These are phyloP conservation scores for Cosmia trapezina DNA, from an alignment of 2,888 invertebrate species.

Conservation along the genomic window DNA sequence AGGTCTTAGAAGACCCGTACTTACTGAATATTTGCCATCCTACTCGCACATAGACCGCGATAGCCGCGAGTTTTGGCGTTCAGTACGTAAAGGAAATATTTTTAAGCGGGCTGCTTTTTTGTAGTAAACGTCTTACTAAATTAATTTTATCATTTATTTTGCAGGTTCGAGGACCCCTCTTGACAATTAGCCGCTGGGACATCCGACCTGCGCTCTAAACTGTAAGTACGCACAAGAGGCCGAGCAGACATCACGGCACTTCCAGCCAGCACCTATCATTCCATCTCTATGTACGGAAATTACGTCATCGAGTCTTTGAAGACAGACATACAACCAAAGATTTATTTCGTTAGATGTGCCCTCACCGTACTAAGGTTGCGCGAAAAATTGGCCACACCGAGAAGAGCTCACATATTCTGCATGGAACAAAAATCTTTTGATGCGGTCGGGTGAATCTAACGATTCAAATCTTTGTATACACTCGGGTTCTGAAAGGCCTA, in stretches of 20 bases:
- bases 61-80: neutral
- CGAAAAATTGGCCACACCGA: neutral
- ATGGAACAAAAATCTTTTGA: too few species aligned
- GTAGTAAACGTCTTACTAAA: neutral
- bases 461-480: neutral
- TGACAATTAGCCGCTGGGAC: constrained; percentile 95
- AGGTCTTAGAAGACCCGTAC: neutral
- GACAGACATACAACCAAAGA: neutral
- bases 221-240: constrained; percentile 88
- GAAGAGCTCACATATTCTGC: neutral
- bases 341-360: neutral
- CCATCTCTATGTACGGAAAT: constrained; percentile 27
- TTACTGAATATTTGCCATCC: neutral
- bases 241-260: constrained; percentile 80
- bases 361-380: neutral
- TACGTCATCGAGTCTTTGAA: constrained; percentile 22
- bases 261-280: constrained; percentile 54
- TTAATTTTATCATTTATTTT: constrained; percentile 53
- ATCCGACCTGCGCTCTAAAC: constrained; percentile 92
- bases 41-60: neutral
- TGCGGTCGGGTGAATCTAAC: neutral
- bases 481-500: constrained; percentile 15
- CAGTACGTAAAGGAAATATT: neutral
- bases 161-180: constrained; percentile 90
- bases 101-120: neutral